A percentile compares a stretch with the other conserved stretches of the same genome.
Conservation (phyloP, 2,888 invertebrate species). For the Fabriciana adippe region DNA sequence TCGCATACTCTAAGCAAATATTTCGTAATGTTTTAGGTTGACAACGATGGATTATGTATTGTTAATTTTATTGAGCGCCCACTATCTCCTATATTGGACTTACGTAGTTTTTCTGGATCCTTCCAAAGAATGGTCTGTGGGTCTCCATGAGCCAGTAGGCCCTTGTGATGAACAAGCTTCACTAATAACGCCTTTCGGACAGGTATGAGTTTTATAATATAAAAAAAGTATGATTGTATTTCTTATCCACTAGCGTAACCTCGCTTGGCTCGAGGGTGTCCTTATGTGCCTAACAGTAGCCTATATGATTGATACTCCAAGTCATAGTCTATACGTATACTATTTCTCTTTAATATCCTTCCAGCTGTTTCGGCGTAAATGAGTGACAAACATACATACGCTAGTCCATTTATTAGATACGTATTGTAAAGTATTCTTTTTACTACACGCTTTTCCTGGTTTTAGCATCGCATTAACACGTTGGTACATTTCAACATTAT, state of each 20-base stretch:
- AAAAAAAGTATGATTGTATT: background rate
- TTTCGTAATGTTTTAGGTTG: constrained; percentile 49
- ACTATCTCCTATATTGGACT: constrained; percentile 84
- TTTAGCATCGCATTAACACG: too few relatives aligned
- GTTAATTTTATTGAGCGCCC: constrained; percentile 78
- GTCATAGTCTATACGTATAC: too few relatives aligned
- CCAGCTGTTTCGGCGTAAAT: too few relatives aligned
- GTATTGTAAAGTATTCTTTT: too few relatives aligned
- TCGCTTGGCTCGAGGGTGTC: too few relatives aligned
- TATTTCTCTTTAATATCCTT: too few relatives aligned
- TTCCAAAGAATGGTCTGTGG: constrained; percentile 85
- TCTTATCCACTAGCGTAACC: background rate
- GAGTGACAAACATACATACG: too few relatives aligned
- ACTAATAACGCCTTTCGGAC: constrained; percentile 85
- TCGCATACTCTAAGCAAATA: background rate
- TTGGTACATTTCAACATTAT: too few relatives aligned
- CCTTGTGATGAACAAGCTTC: constrained; percentile 84
- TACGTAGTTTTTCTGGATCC: constrained; percentile 86
- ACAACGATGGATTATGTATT: constrained; percentile 56
- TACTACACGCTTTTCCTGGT: too few relatives aligned
- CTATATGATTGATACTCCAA: too few relatives aligned
- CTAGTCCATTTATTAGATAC: too few relatives aligned
- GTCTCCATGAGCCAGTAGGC: constrained; percentile 89
- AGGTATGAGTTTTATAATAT: constrained; percentile 64
- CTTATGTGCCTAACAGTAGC: too few relatives aligned